A percentile compares a stretch with the other conserved stretches of the same genome.
Evolutionary conservation across 2,888 invertebrate species (phyloP).

Genomic region (Resseliella maxima): DNA sequence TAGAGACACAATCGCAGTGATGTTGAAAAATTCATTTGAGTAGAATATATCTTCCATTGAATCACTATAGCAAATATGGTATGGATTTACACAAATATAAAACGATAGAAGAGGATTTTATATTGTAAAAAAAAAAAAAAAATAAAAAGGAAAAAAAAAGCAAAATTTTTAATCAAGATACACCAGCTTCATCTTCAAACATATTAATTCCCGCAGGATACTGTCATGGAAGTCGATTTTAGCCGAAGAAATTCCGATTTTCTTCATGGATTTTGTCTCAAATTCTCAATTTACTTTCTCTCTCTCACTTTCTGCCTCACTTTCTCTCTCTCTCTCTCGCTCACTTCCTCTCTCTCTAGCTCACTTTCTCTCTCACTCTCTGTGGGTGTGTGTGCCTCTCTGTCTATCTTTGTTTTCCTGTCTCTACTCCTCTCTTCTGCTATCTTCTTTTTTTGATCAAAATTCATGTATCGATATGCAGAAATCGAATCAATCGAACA

Average conservation of each 20-base stretch:
- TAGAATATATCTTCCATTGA: neutral
- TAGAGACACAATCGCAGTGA: neutral
- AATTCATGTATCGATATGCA: slow-evolving; percentile 5
- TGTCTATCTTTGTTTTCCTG: too few relatives aligned
- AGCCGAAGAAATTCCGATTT: slow-evolving; percentile 12
- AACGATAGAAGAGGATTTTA: neutral
- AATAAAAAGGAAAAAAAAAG: neutral
- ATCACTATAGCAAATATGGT: neutral
- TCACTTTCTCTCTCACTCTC: neutral
- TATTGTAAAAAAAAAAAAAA: neutral
- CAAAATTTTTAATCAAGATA: slow-evolving; percentile 47
- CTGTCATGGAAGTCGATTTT: neutral
- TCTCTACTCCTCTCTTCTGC: too few relatives aligned
- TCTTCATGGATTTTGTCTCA: neutral
- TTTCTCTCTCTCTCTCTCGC: neutral
- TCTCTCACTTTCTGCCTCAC: neutral
- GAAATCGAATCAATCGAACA: slow-evolving; percentile 8
- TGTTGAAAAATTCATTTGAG: slow-evolving; percentile 26
- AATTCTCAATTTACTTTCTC: neutral
- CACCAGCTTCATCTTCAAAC: neutral
- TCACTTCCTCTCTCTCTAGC: too few relatives aligned
- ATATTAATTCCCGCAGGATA: slow-evolving; percentile 44
- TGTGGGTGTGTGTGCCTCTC: too few relatives aligned
- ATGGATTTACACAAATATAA: neutral
- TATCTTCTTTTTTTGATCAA: too few relatives aligned